Percentiles rank a stretch among this genome's conserved stretches.
phyloP scores from a whole-genome alignment of 2,113 vertebrate genomes.

The Amphiprion ocellaris region DNA sequence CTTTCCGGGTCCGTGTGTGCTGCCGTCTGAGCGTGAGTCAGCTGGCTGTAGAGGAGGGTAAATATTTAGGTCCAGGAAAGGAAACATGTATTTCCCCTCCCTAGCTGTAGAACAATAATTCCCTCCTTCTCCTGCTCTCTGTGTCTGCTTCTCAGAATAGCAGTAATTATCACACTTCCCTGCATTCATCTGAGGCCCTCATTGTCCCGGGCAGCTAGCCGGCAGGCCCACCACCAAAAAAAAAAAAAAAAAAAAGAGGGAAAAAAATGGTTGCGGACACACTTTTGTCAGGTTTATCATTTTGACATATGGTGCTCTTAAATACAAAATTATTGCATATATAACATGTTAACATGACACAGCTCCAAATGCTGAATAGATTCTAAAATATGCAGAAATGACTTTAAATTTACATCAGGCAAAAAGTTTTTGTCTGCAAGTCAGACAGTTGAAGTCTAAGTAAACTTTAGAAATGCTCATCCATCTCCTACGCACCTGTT shows the following conservation, averaged over 20 bases:
- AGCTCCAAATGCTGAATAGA: too few species aligned
- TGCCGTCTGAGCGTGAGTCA: constrained; percentile 77
- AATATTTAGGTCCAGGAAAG: constrained; percentile 82
- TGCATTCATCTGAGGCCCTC: constrained; percentile 83
- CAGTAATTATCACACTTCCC: constrained; percentile 89
- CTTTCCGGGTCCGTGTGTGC: constrained; percentile 61
- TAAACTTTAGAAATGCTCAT: too few species aligned
- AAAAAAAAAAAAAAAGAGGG: constrained; percentile 1
- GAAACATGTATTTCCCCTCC: constrained; percentile 86
- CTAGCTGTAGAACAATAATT: constrained; percentile 82
- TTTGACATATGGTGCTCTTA: constrained; percentile 10
- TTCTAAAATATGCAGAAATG: too few species aligned
- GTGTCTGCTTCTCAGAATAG: constrained; percentile 79
- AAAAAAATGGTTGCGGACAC: not conserved
- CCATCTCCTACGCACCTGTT: too few species aligned
- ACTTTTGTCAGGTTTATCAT: constrained; percentile 26
- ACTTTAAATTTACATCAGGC: too few species aligned
- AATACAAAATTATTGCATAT: not conserved
- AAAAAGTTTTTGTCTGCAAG: too few species aligned
- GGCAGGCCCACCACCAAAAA: constrained; percentile 8
- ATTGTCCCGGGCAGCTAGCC: constrained; percentile 63
- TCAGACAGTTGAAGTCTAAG: too few species aligned
- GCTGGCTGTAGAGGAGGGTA: constrained; percentile 74
- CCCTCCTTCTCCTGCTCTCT: constrained; percentile 72
- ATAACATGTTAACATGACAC: too few species aligned